Base-by-base conservation (phyloP, 2,113 vertebrate species). In the Lampris incognitus region DNA sequence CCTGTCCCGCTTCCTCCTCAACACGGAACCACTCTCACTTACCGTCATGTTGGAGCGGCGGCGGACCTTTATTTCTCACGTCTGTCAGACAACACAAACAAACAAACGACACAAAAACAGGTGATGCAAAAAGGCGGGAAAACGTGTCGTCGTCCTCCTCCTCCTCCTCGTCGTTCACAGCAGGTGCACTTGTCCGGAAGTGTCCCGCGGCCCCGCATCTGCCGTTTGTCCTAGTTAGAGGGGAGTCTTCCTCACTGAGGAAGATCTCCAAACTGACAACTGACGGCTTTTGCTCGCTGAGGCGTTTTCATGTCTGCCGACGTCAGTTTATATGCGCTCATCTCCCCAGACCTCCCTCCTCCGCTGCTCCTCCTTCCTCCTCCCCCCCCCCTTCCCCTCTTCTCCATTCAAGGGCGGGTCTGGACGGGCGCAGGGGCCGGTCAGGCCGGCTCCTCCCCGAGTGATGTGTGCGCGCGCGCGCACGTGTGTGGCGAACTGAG, bases 31-130 rank as follows among this genome's bases (percentile, higher is more conserved):
- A 7, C 24, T 76, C 39, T 13, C 13, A 83, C 90, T 92, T 74
- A 90, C 89, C 46, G 89, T 84, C 87, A 90, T 92, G 13, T 46
- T 84, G 81, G 51, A n/a, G 24, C 24, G 24, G 24, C 24, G 24
- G 24, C 24, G 24, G 24, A 24, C 24, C 24, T 24, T 24, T 24
- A 24, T 24, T 24, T 24, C 24, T 24, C 24, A 24, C 24, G 24
- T 24, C 24, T 24, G 24, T 24, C 24, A 24, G 24, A 24, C 24
- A 24, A 24, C 24, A 38, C 48, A 24, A 10, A 5, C 46, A 4
- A 68, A 11, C 11, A n/a, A 44, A 9, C 5, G 1, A 6, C 48
- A 49, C 48, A 9, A 9, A 9, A 9, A 6, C 48, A 4, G 1
- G 48, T 9, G 48, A 9, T 49, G 5, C 48, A 24, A 24, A 24